Percentiles rank a stretch among this genome's conserved stretches.
Conservation (phyloP, 2,888 invertebrate genomes). For the Pteria penguin region DNA sequence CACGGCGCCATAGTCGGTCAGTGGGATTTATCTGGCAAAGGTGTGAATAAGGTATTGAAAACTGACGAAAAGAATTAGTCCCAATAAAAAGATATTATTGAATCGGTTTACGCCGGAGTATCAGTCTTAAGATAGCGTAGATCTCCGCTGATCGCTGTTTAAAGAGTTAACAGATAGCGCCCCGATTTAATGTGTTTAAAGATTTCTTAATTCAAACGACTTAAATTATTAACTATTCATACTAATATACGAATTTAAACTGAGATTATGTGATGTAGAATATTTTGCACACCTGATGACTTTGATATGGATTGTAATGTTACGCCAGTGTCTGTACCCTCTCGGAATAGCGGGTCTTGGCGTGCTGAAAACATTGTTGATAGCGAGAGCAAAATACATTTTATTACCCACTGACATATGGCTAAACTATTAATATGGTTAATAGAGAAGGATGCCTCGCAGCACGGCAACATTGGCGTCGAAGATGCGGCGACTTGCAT, state of each 20-base stretch:
- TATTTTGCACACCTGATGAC: too few species aligned
- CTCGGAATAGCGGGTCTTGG: too few species aligned
- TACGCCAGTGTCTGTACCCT: too few species aligned
- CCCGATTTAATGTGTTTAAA: not conserved
- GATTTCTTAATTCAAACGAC: not conserved
- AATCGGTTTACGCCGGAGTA: constrained; percentile 33
- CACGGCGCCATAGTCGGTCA: constrained; percentile 53
- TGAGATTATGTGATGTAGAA: too few species aligned
- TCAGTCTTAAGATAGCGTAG: constrained; percentile 21
- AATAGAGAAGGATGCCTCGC: constrained; percentile 27
- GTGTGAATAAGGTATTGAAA: constrained; percentile 65
- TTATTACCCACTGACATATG: constrained; percentile 41
- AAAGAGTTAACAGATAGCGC: not conserved
- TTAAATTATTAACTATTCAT: too few species aligned
- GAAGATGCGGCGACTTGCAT: constrained; percentile 35
- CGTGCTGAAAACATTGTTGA: constrained; percentile 12
- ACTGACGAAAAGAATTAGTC: constrained; percentile 46
- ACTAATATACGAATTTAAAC: too few species aligned
- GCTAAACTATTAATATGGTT: constrained; percentile 44
- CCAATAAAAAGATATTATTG: constrained; percentile 46
- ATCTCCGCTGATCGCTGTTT: constrained; percentile 20
- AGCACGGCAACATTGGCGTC: constrained; percentile 37
- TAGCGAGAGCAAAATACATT: constrained; percentile 34
- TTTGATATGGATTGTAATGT: too few species aligned
- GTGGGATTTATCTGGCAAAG: constrained; percentile 50